phyloP scores from a whole-genome alignment of 1,140 invertebrate genomes.

The Drosophila equinoxialis region DNA sequence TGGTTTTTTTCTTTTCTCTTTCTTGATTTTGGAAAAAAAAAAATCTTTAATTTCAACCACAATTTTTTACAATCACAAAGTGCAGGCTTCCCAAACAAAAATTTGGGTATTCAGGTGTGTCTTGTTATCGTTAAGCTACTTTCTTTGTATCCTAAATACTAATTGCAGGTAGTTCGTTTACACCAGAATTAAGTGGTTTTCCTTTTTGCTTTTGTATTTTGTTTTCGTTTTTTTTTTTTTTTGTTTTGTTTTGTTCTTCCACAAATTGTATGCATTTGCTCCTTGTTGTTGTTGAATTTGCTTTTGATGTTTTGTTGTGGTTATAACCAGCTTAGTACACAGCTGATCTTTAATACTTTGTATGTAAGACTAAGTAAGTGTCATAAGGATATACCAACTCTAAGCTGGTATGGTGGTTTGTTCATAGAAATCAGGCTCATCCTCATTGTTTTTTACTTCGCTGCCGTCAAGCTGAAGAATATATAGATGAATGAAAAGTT shows the following conservation, averaged over 20 bases:
- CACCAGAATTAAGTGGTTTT: constrained; percentile 59
- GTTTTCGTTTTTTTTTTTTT: constrained; percentile 10
- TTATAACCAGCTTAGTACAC: constrained; percentile 4
- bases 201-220: constrained; percentile 12
- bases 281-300: neutral
- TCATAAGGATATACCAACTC: constrained; percentile 14
- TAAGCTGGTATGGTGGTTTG: constrained; percentile 91
- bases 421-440: constrained; percentile 96
- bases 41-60: neutral
- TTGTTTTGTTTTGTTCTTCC: constrained; percentile 29
- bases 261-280: constrained; percentile 34
- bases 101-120: constrained; percentile 49
- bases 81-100: constrained; percentile 36
- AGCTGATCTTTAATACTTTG: constrained; percentile 65
- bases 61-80: constrained; percentile 46
- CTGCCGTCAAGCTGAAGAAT: constrained; percentile 90
- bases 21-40: neutral
- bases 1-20: neutral
- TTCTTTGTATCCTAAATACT: constrained; percentile 60
- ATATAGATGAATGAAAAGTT: neutral
- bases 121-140: constrained; percentile 35
- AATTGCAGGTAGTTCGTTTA: constrained; percentile 77
- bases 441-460: constrained; percentile 90
- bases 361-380: constrained; percentile 61
- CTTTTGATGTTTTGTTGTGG: constrained; percentile 18